Base-by-base conservation (phyloP, 2,113 vertebrate species). In the Apteryx mantelli region DNA sequence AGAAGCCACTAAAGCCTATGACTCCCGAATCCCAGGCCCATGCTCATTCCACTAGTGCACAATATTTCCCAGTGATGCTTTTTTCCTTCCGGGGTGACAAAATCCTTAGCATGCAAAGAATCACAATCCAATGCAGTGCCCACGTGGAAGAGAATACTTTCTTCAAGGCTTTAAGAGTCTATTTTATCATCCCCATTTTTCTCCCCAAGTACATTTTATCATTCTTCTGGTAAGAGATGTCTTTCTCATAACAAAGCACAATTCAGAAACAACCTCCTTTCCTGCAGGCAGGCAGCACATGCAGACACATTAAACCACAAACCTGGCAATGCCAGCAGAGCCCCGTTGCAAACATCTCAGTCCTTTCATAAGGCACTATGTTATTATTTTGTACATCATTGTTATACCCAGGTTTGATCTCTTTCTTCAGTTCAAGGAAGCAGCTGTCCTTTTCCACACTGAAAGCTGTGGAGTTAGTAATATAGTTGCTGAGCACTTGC, bases 401-500 rank as follows among this genome's bases (percentile, higher is more conserved):
- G 78, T 85, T 66, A 69, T 17, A 38, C 13, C 24, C 84, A 30
- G 87, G 70, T 64, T 64, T 69, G 80, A 81, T 58, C 2, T 8
- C 64, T 78, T 77, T 50, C 7, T 9, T 61, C n/a, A 42, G 14
- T n/a, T 7, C 78, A 30, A 53, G 52, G 44, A 46, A 44, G 65
- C 93, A 89, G 79, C 93, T 96, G 87, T 69, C 70, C 82, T 93
- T 73, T 87, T 74, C 96, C 48, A 58, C 65, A 9, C 65, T 8
- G 85, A 83, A 83, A 88, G 85, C 85, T 79, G 42, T 8, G n/a
- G 70, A 87, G 36, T 55, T 30, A 16, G 75, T 48, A 68, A 73
- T 64, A 40, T 6, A 65, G 64, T 7, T 68, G 53, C 81, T 7
- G 60, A 91, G 91, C 93, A 89, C 77, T 95, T 94, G 94, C 58